Evolutionary conservation across 2,888 invertebrate species (phyloP).

Genomic region (Pristionchus exspectatus): DNA sequence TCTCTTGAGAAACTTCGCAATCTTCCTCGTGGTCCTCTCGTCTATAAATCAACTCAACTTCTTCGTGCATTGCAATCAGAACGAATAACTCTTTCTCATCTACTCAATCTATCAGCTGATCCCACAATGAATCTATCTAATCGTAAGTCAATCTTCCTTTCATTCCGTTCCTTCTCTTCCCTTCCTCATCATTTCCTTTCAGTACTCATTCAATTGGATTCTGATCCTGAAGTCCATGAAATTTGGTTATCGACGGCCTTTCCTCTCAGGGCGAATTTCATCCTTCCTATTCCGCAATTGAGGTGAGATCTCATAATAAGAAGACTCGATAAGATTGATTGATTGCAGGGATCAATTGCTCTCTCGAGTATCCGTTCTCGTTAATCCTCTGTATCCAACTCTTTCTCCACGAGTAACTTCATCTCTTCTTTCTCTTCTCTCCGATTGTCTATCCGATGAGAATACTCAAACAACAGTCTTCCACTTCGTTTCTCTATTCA

Average conservation of each 20-base stretch:
- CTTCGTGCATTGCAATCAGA: conserved; percentile 81
- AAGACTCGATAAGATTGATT: background rate
- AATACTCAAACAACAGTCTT: conserved; percentile 61
- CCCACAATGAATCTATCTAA: conserved; percentile 74
- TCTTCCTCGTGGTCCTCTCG: conserved; percentile 78
- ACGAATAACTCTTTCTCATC: conserved; percentile 80
- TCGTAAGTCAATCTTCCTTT: conserved; percentile 57
- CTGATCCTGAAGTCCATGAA: conserved; percentile 73
- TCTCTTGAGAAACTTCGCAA: background rate
- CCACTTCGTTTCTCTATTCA: conserved; percentile 69
- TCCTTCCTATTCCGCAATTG: conserved; percentile 71
- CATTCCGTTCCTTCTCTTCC: too few species aligned
- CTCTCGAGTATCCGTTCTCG: conserved; percentile 25
- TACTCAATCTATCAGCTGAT: conserved; percentile 79
- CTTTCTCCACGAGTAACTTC: conserved; percentile 18
- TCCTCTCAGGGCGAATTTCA: conserved; percentile 66
- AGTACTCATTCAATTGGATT: conserved; percentile 74
- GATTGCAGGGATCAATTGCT: conserved; percentile 20
- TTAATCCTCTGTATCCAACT: conserved; percentile 13
- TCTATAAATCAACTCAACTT: conserved; percentile 81
- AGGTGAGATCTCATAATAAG: conserved; percentile 53
- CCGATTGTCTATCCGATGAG: conserved; percentile 32
- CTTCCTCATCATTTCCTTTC: background rate
- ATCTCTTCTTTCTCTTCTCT: conserved; percentile 38
- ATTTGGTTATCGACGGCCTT: conserved; percentile 75